Evolutionary conservation across 2,797 vertebrate species (phyloP).

Genomic region (Arnoldichthys spilopterus): DNA sequence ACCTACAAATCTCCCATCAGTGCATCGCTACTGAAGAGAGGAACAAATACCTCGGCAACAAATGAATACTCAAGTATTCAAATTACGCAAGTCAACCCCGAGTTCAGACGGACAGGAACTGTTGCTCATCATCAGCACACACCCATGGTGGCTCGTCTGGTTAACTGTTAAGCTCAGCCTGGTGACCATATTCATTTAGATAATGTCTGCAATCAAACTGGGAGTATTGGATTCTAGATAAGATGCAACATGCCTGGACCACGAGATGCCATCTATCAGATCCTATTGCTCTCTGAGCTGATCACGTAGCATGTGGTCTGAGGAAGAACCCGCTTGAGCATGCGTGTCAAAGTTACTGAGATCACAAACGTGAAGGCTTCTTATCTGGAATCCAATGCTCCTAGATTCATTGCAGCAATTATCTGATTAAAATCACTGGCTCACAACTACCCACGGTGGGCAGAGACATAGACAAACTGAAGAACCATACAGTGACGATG

Average conservation of each 20-base stretch:
- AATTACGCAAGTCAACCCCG: no score
- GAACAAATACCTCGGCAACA: no score
- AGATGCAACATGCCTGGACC: neutral
- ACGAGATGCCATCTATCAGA: neutral
- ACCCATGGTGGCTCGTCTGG: neutral
- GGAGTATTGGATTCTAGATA: neutral
- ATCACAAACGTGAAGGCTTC: neutral
- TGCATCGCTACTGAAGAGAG: no score
- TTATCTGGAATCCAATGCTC: neutral
- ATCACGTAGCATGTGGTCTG: no score
- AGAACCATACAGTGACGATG: neutral
- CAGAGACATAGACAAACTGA: neutral
- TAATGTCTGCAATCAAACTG: neutral
- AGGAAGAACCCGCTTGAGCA: neutral
- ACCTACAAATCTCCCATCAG: no score
- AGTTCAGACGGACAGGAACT: neutral
- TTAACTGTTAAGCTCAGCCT: neutral
- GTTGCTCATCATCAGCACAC: neutral
- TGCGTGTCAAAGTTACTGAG: neutral
- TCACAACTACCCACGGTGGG: neutral
- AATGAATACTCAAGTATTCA: no score
- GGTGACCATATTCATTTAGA: constrained; percentile 6
- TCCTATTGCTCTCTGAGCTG: neutral
- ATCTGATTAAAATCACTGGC: constrained; percentile 2
- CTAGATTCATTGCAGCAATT: neutral